These are phyloP conservation scores for Phoxinus phoxinus DNA, from an alignment of 2,113 vertebrate species.

Conservation along the genomic window DNA sequence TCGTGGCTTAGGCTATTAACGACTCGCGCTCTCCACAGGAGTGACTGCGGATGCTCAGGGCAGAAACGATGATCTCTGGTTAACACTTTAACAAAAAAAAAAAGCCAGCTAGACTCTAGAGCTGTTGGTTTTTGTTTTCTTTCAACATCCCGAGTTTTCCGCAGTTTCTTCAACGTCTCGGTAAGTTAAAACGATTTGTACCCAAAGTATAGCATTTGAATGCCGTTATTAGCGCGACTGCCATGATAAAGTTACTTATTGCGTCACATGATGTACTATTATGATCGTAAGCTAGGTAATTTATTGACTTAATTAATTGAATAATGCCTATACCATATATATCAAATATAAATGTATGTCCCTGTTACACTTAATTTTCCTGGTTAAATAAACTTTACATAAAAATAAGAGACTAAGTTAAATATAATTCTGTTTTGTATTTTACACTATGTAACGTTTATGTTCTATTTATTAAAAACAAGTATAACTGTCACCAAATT, in stretches of 20 bases:
- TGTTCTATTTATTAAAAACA: no score
- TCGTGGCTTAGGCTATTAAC: neutral
- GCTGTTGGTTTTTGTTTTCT: neutral
- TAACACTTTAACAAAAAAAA: neutral
- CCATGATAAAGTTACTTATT: neutral
- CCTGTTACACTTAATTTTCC: no score
- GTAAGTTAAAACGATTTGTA: slow-evolving; percentile 15
- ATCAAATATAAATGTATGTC: no score
- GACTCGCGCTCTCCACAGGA: neutral
- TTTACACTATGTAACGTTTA: no score
- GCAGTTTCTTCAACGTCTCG: neutral
- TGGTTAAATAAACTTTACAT: no score
- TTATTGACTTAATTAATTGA: no score
- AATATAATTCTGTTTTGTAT: no score
- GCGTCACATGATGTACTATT: neutral
- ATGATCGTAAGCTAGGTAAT: neutral
- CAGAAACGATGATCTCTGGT: neutral
- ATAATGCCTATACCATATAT: no score
- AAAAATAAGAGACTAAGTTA: no score
- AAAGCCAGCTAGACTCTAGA: neutral
- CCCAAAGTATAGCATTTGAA: neutral
- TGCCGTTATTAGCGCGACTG: neutral
- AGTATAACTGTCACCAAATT: no score
- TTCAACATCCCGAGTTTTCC: neutral
- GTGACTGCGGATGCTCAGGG: neutral